Conservation (phyloP, 2,797 vertebrate genomes). For the Bradypodion pumilum region DNA sequence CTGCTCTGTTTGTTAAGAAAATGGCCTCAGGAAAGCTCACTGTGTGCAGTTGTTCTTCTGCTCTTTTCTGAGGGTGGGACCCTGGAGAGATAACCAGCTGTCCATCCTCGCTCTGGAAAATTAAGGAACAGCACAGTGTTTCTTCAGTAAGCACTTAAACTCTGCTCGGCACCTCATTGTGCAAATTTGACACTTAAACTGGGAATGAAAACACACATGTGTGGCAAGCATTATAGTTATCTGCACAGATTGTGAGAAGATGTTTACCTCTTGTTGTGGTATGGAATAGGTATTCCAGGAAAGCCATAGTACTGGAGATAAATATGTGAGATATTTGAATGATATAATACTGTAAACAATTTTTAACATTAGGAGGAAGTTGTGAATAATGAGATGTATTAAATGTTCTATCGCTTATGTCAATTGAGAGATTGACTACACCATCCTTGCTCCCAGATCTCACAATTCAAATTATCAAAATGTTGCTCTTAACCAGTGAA, state of each 20-base stretch:
- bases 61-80: neutral
- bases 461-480: too few species aligned
- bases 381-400: too few species aligned
- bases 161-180: neutral
- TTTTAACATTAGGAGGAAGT: too few species aligned
- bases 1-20: constrained; percentile 9
- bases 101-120: neutral
- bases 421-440: too few species aligned
- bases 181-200: neutral
- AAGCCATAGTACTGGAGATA: too few species aligned
- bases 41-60: neutral
- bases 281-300: too few species aligned
- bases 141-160: neutral
- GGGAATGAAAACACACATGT: neutral
- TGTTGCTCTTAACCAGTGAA: too few species aligned
- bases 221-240: too few species aligned
- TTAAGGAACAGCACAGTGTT: neutral
- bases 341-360: neutral
- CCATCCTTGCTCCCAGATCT: too few species aligned
- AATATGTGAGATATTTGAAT: neutral
- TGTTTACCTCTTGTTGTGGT: too few species aligned
- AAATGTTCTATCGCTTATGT: too few species aligned
- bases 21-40: neutral
- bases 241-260: too few species aligned
- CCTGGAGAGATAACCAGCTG: neutral